phyloP scores from a whole-genome alignment of 2,113 vertebrate species.

The Gymnobelideus leadbeateri region DNA sequence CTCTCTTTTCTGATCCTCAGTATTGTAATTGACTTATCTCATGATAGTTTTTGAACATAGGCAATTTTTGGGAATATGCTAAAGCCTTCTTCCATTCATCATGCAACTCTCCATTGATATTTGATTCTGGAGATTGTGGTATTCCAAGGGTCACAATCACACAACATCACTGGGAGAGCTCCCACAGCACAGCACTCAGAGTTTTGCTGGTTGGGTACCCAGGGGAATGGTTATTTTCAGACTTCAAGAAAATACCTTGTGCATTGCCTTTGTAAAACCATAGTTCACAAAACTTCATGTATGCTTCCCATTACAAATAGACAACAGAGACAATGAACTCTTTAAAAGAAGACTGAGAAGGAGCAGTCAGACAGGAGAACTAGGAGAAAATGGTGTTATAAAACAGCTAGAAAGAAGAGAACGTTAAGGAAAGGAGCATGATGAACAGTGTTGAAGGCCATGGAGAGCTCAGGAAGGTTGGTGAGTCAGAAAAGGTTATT shows the following conservation, averaged over 20 bases:
- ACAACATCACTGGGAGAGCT: not conserved
- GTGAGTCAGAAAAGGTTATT: not conserved
- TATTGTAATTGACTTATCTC: not conserved
- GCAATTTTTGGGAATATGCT: not conserved
- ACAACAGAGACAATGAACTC: not conserved
- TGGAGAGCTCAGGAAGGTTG: not conserved
- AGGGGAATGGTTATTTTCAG: not conserved
- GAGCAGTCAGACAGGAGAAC: not conserved
- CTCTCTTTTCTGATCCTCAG: not conserved
- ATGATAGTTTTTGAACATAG: not conserved
- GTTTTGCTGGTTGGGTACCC: not conserved
- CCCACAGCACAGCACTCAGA: not conserved
- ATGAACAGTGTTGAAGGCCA: no score
- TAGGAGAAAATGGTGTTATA: not conserved
- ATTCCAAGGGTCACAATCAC: not conserved
- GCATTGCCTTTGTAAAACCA: not conserved
- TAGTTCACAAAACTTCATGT: not conserved
- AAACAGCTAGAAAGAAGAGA: not conserved
- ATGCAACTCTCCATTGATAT: not conserved
- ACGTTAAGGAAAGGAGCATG: not conserved
- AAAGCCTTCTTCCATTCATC: not conserved
- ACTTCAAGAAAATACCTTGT: not conserved
- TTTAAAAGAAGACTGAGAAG: not conserved
- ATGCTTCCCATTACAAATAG: not conserved
- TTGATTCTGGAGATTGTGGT: not conserved